A percentile compares a stretch with the other conserved stretches of the same genome.
These are phyloP conservation scores for Orchestia grillus DNA, from an alignment of 1,140 invertebrate genomes.

Conservation along the genomic window DNA sequence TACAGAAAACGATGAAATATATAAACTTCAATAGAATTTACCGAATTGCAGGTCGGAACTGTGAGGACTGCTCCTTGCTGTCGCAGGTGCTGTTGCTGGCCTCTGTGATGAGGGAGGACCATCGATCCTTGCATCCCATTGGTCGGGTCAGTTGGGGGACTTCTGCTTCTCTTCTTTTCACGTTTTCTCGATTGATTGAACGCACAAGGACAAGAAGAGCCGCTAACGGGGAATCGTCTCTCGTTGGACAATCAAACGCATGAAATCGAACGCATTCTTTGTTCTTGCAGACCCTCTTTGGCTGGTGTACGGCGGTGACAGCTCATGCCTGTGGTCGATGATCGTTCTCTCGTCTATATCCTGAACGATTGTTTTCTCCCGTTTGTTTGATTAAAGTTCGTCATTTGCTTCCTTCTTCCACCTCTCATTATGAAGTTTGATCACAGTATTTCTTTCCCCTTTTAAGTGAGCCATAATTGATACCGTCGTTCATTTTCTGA, in stretches of 20 bases:
- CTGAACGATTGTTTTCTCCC: neutral
- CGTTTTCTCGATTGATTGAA: neutral
- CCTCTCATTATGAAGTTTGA: neutral
- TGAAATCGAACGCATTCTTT: neutral
- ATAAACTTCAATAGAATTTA: neutral
- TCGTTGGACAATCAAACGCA: neutral
- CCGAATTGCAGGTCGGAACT: constrained; percentile 45
- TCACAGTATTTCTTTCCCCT: neutral
- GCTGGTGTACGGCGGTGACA: neutral
- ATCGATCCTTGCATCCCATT: neutral
- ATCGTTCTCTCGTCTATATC: neutral
- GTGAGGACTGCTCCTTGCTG: constrained; percentile 45
- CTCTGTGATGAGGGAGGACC: neutral
- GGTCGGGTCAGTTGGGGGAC: neutral
- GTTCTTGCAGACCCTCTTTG: neutral
- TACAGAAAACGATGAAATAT: neutral
- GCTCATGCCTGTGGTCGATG: neutral
- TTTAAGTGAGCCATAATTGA: neutral
- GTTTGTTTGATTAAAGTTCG: neutral
- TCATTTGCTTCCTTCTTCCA: neutral
- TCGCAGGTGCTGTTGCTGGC: constrained; percentile 46
- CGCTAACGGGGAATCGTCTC: neutral
- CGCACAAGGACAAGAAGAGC: neutral
- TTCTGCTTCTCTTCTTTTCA: neutral
- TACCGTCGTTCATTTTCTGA: neutral